Base-by-base conservation (phyloP, 1,140 invertebrate genomes). In the Dendroctonus valens region DNA sequence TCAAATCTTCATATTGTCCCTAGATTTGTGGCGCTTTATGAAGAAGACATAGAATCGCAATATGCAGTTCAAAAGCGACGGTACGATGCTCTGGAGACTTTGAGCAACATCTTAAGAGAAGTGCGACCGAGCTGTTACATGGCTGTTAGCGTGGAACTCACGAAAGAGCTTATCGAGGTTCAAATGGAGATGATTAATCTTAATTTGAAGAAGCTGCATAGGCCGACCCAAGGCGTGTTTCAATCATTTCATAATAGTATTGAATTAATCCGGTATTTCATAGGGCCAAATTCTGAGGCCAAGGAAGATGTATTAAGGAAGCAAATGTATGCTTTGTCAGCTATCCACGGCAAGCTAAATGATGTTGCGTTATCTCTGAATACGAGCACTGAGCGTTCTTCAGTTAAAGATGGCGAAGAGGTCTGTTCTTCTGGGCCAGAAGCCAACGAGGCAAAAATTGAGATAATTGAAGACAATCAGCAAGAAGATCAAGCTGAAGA, bases 61-160 rank as follows among this genome's bases (percentile, higher is more conserved):
- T 89, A 89, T 73, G 85, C 83, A 66, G 86, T 90, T 77, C 86
- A 89, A 71, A 90, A 89, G 76, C 79, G 87, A 51, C 75, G 89
- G 42, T 82, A 86, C 8, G 88, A 90, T 67, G 82, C 89, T 72
- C 73, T 91, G 46, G 83, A 86, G 71, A 83, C 82, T 3, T 70
- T 89, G 0, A 83, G 76, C 65, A 68, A 67, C 11, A 71, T 80
- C 51, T 68, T 81, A 44, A 74, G 73, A 68, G 79, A 81, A 69
- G 72, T 79, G 7, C 67, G 77, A 51, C 79, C 79, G 0, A 75
- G 75, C 55, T 78, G 77, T 67, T 80, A 80, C 62, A 70, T 76
- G 7, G 74, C 75, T 7, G 72, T 80, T 15, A 76, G 74, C 48
- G 65, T 80, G 8, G 78, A 80, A 68, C 60, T 80, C 15, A 70